Conservation (phyloP, 2,113 vertebrate genomes). For the Oncorhynchus kisutch region DNA sequence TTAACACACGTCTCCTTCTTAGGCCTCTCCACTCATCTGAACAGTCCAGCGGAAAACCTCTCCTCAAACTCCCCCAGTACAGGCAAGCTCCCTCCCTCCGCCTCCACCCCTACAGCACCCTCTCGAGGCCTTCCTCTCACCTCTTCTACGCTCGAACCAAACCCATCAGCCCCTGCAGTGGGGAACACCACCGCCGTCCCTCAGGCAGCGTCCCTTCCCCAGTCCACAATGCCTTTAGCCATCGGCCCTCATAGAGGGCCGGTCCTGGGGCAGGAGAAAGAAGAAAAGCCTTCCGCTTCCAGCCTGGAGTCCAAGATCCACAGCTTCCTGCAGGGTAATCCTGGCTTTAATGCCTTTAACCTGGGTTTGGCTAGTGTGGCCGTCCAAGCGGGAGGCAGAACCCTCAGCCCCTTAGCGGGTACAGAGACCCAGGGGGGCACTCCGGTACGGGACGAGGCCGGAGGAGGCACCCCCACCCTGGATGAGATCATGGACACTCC, state of each 20-base stretch:
- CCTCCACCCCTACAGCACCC: constrained; percentile 27
- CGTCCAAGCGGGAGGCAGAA: constrained; percentile 29
- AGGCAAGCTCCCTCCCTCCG: constrained; percentile 46
- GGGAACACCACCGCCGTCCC: not conserved
- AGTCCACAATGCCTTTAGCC: constrained; percentile 28
- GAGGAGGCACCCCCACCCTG: constrained; percentile 93
- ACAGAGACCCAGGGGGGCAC: constrained; percentile 89
- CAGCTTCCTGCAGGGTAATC: constrained; percentile 89
- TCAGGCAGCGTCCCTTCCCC: constrained; percentile 15
- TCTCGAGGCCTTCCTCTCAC: constrained; percentile 42
- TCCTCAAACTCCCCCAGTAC: constrained; percentile 32
- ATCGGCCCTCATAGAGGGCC: constrained; percentile 40
- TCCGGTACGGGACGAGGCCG: constrained; percentile 89
- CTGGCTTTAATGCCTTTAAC: constrained; percentile 84
- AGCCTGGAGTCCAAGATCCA: constrained; percentile 95
- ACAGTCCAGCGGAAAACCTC: constrained; percentile 48
- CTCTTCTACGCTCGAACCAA: constrained; percentile 30
- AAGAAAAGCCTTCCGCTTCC: constrained; percentile 51
- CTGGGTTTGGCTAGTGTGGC: constrained; percentile 80
- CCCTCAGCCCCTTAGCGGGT: constrained; percentile 51
- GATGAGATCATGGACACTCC: constrained; percentile 95
- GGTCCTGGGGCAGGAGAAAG: constrained; percentile 24
- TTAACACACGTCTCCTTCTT: not conserved
- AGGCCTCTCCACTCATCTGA: constrained; percentile 84
- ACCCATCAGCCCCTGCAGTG: constrained; percentile 18